Conservation (phyloP, 2,113 vertebrate genomes). For the Siniperca knerii region DNA sequence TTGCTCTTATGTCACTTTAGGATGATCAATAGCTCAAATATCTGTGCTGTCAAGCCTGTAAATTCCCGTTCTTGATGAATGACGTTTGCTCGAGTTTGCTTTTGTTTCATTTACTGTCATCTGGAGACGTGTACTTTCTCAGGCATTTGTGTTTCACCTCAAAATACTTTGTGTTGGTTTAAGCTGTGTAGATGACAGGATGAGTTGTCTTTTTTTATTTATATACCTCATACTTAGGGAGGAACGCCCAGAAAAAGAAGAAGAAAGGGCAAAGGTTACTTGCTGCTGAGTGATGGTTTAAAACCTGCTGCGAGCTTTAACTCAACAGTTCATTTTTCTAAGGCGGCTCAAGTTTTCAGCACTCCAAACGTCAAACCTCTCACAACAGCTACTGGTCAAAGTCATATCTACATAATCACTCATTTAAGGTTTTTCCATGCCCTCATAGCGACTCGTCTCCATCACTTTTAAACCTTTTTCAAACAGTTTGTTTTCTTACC, state of each 20-base stretch:
- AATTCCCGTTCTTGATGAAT: neutral
- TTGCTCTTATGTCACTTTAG: constrained; percentile 7
- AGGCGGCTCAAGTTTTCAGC: neutral
- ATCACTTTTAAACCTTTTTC: neutral
- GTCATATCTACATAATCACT: neutral
- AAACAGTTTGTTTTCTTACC: constrained; percentile 45
- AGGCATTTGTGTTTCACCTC: neutral
- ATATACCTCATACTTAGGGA: neutral
- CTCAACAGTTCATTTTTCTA: neutral
- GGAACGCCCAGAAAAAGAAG: neutral
- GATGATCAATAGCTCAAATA: neutral
- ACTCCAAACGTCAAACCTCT: neutral
- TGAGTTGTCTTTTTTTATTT: neutral
- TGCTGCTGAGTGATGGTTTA: neutral
- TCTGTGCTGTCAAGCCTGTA: neutral
- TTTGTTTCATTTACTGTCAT: neutral
- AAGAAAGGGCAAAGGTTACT: neutral
- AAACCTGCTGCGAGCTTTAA: neutral
- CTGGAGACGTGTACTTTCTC: neutral
- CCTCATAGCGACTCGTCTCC: neutral
- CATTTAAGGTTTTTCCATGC: neutral
- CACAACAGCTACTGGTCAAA: neutral
- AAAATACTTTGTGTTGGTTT: neutral
- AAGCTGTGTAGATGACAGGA: too few species aligned
- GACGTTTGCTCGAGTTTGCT: neutral